phyloP scores from a whole-genome alignment of 2,888 invertebrate species.

The Xanthia togata region DNA sequence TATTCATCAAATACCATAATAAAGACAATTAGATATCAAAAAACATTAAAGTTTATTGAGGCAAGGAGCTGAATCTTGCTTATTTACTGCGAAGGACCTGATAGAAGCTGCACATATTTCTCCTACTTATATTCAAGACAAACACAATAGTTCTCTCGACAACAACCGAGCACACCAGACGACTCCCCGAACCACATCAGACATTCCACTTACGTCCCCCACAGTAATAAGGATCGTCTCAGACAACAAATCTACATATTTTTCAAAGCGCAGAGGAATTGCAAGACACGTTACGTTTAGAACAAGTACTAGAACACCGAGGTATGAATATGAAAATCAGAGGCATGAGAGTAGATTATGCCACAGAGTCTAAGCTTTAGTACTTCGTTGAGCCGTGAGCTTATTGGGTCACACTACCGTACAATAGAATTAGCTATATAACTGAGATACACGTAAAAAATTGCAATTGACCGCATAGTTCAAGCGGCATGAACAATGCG shows the following conservation, averaged over 20 bases:
- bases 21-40: neutral
- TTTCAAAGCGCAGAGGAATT: constrained; percentile 71
- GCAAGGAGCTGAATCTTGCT: neutral
- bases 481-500: neutral
- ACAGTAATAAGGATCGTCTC: constrained; percentile 45
- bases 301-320: constrained; percentile 57
- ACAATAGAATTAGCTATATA: neutral
- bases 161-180: constrained; percentile 25
- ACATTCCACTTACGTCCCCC: constrained; percentile 44
- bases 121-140: constrained; percentile 26
- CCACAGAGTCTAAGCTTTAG: constrained; percentile 22
- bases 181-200: constrained; percentile 37
- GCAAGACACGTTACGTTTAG: constrained; percentile 73
- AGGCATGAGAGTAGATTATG: neutral
- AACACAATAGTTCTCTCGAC: constrained; percentile 36
- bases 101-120: neutral
- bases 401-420: neutral
- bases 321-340: constrained; percentile 71
- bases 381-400: neutral
- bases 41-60: constrained; percentile 11
- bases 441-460: too few relatives aligned
- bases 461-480: neutral
- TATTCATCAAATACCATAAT: too few relatives aligned
- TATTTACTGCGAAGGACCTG: neutral
- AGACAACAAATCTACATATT: constrained; percentile 70